These are phyloP conservation scores for Cynopterus brachyotis DNA, from an alignment of 2,113 vertebrate genomes.

Conservation along the genomic window DNA sequence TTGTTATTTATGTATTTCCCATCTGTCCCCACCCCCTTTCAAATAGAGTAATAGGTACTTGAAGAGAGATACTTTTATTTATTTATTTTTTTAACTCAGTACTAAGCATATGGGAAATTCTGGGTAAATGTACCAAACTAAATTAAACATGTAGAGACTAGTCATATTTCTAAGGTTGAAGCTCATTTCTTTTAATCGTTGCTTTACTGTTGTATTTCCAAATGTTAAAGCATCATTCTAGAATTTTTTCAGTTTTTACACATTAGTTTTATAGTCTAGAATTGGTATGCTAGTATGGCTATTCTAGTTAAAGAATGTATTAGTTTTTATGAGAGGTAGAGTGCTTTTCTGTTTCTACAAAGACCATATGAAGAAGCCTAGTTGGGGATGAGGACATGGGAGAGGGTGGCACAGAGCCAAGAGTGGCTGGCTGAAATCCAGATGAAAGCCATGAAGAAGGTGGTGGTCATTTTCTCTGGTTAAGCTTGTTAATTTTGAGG, in stretches of 20 bases:
- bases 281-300: neutral
- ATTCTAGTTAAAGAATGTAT: neutral
- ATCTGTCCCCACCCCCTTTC: neutral
- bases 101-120: neutral
- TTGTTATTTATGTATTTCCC: neutral
- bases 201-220: neutral
- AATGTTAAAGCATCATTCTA: neutral
- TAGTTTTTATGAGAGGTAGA: neutral
- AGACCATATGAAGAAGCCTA: neutral
- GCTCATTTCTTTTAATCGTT: conserved; percentile 20
- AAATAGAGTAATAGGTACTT: neutral
- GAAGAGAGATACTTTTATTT: neutral
- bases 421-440: neutral
- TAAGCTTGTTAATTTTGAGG: neutral
- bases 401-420: neutral
- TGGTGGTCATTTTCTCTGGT: neutral
- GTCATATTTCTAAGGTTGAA: neutral
- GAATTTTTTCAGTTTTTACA: neutral
- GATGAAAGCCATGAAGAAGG: neutral
- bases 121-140: neutral
- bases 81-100: neutral
- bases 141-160: neutral
- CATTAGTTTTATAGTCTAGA: neutral
- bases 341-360: neutral
- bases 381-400: neutral